These are phyloP conservation scores for Psilanteris sp. DNA, from an alignment of 1,140 invertebrate genomes.

Conservation along the genomic window DNA sequence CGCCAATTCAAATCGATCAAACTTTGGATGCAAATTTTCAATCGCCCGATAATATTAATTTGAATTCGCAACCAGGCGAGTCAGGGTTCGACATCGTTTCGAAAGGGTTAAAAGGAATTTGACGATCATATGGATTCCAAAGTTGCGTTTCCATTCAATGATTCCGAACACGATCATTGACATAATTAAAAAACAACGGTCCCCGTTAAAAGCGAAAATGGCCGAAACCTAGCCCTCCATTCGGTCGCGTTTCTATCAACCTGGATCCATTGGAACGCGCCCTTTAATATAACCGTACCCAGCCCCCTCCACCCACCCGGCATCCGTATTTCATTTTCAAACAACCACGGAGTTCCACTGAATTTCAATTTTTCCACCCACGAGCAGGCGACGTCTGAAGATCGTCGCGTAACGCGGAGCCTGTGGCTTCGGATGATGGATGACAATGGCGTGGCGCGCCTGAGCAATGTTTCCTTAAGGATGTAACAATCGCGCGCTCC, in stretches of 20 bases:
- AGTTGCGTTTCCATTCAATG: too few species aligned
- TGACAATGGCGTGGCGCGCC: slow-evolving; percentile 28
- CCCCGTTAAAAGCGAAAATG: too few species aligned
- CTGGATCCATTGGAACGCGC: neutral
- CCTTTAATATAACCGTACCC: neutral
- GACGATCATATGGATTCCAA: too few species aligned
- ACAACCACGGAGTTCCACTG: slow-evolving; percentile 11
- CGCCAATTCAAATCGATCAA: too few species aligned
- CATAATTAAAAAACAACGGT: too few species aligned
- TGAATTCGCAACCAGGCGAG: too few species aligned
- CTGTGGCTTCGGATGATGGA: slow-evolving; percentile 23
- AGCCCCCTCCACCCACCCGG: neutral
- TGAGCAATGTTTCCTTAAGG: slow-evolving; percentile 32
- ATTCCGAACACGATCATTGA: too few species aligned
- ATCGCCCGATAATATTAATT: too few species aligned
- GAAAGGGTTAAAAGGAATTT: too few species aligned
- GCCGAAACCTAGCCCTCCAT: too few species aligned
- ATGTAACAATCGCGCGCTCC: slow-evolving; percentile 23
- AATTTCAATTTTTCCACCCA: slow-evolving; percentile 9
- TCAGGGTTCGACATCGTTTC: too few species aligned
- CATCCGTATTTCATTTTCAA: slow-evolving; percentile 8
- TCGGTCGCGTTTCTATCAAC: neutral
- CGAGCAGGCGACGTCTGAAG: slow-evolving; percentile 9
- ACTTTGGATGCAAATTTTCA: too few species aligned
- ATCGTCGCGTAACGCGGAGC: slow-evolving; percentile 5